Evolutionary conservation across 1,140 invertebrate genomes (phyloP).

Genomic region (Archegozetes longisetosus): DNA sequence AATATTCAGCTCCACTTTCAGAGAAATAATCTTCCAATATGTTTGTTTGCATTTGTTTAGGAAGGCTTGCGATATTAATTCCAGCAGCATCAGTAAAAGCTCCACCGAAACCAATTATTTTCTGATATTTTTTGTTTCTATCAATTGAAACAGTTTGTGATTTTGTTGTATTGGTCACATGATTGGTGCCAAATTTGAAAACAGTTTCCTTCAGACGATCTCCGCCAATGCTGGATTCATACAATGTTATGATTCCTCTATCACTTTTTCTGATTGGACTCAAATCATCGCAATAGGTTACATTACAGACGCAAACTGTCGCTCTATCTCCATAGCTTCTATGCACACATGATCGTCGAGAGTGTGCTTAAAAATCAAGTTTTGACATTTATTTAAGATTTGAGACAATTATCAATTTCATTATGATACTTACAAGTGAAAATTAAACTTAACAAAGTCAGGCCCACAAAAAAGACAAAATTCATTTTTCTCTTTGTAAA

Average conservation of each 20-base stretch:
- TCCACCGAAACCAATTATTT: conserved; percentile 60
- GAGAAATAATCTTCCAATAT: conserved; percentile 15
- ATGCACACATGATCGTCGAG: too few species aligned
- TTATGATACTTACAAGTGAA: too few species aligned
- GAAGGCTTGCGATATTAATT: conserved; percentile 49
- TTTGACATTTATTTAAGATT: too few species aligned
- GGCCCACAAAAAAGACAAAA: too few species aligned
- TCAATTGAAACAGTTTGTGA: conserved; percentile 19
- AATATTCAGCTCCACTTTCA: conserved; percentile 43
- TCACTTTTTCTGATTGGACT: conserved; percentile 25
- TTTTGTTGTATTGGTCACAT: not conserved
- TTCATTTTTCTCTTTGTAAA: too few species aligned
- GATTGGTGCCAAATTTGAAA: conserved; percentile 15
- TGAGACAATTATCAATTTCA: too few species aligned
- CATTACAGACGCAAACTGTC: conserved; percentile 78
- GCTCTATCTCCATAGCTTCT: too few species aligned
- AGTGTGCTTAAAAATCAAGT: too few species aligned
- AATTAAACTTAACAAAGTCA: too few species aligned
- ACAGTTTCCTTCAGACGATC: conserved; percentile 29
- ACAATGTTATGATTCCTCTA: conserved; percentile 29
- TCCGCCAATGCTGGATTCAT: conserved; percentile 37
- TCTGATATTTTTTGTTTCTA: conserved; percentile 25
- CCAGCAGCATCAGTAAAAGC: conserved; percentile 69
- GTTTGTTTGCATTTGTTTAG: conserved; percentile 35
- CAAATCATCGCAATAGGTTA: conserved; percentile 62